Conservation (phyloP, 2,113 vertebrate genomes). For the Phoxinus phoxinus region DNA sequence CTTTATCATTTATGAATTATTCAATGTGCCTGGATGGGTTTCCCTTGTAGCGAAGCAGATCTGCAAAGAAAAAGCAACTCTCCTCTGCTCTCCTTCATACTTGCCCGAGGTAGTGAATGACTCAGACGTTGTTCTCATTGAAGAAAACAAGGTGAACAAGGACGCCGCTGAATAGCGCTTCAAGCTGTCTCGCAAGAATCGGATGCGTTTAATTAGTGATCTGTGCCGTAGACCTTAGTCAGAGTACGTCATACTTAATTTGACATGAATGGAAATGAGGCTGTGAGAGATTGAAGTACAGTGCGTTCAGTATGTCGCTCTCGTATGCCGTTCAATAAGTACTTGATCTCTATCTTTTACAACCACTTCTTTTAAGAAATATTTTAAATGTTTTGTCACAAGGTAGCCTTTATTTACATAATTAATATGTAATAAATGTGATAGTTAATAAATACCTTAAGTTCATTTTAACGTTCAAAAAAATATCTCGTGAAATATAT, state of each 20-base stretch:
- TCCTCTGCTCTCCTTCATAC: conserved; percentile 22
- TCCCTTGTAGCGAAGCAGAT: conserved; percentile 50
- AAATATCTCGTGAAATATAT: not conserved
- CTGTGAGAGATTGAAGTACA: not conserved
- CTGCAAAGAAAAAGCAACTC: conserved; percentile 58
- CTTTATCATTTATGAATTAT: conserved; percentile 69
- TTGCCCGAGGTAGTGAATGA: conserved; percentile 74
- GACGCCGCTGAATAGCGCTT: conserved; percentile 34
- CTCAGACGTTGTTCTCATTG: conserved; percentile 71
- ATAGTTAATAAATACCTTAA: not conserved
- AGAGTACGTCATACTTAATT: not conserved
- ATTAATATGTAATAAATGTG: too few relatives aligned
- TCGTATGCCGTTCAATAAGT: not conserved
- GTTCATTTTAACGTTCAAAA: not conserved
- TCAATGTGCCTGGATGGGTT: conserved; percentile 58
- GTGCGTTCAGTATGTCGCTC: not conserved
- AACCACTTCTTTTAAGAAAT: not conserved
- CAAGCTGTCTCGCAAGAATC: not conserved
- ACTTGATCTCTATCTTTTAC: not conserved
- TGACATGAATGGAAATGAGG: not conserved
- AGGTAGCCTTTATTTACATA: too few relatives aligned
- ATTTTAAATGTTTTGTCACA: not conserved
- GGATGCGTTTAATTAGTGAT: not conserved
- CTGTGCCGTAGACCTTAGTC: not conserved
- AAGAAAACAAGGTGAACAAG: conserved; percentile 72